Evolutionary conservation across 2,113 vertebrate genomes (phyloP).

Genomic region (Numenius arquata): DNA sequence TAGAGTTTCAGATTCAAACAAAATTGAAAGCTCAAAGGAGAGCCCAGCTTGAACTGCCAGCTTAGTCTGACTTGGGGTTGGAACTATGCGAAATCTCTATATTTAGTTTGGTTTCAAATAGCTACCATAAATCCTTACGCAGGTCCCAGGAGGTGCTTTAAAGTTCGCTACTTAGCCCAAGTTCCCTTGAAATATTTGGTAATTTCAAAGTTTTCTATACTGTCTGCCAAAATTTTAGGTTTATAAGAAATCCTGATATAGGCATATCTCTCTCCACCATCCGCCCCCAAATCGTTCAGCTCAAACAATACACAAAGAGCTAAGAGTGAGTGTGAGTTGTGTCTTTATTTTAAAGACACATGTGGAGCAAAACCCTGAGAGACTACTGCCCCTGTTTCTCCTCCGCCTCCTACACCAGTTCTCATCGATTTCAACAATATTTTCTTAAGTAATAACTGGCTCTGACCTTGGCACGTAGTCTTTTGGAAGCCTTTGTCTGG

Average conservation of each 20-base stretch:
- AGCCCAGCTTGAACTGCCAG: conserved; percentile 12
- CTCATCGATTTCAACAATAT: conserved; percentile 9
- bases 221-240: not conserved
- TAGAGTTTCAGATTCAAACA: not conserved
- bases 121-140: not conserved
- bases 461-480: not conserved
- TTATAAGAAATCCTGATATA: not conserved
- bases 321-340: not conserved
- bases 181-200: conserved; percentile 3
- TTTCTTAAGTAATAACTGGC: conserved; percentile 27
- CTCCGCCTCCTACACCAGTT: not conserved
- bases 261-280: not conserved
- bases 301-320: not conserved
- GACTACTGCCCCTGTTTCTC: not conserved
- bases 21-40: conserved; percentile 21
- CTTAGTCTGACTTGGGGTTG: not conserved
- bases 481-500: conserved; percentile 27
- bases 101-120: conserved; percentile 55
- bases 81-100: conserved; percentile 27
- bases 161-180: not conserved
- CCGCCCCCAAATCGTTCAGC: not conserved
- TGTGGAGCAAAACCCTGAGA: not conserved
- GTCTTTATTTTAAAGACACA: not conserved
- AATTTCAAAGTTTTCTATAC: not conserved
- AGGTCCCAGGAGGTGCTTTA: conserved; percentile 23